Evolutionary conservation across 2,888 invertebrate genomes (phyloP).

Genomic region (Metacarcinus magister): DNA sequence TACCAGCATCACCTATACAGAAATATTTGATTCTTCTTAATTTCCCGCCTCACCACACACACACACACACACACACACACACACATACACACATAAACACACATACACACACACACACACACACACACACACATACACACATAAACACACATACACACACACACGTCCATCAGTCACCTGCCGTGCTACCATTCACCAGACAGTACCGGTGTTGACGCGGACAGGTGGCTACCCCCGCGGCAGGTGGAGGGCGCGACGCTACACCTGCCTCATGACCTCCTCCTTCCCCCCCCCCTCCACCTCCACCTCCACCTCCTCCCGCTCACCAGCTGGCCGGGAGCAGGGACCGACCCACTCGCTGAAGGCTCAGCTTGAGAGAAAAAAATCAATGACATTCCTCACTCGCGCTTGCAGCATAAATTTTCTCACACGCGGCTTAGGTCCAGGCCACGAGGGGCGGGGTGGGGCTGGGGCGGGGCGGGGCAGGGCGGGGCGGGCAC

Average conservation of each 20-base stretch:
- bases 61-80: constrained; percentile 28
- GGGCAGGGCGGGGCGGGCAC: not conserved
- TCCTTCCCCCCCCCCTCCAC: not conserved
- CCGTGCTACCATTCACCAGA: not conserved
- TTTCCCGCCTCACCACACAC: not conserved
- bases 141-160: not conserved
- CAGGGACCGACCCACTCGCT: constrained; percentile 37
- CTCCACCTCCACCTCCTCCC: not conserved
- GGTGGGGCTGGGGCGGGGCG: not conserved
- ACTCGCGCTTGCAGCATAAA: constrained; percentile 35
- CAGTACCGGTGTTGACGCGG: not conserved
- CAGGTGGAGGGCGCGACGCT: constrained; percentile 30
- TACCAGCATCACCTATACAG: not conserved
- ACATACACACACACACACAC: constrained; percentile 46
- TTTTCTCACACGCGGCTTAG: not conserved
- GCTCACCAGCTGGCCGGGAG: not conserved
- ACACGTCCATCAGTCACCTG: constrained; percentile 8
- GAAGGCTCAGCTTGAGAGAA: constrained; percentile 49
- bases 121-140: too few relatives aligned
- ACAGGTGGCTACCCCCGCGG: constrained; percentile 16
- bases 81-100: not conserved
- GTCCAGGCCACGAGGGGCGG: not conserved
- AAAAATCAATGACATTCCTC: constrained; percentile 42
- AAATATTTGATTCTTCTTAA: not conserved
- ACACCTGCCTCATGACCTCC: constrained; percentile 3